These are phyloP conservation scores for Neodiprion fabricii DNA, from an alignment of 1,140 invertebrate species.

Conservation along the genomic window DNA sequence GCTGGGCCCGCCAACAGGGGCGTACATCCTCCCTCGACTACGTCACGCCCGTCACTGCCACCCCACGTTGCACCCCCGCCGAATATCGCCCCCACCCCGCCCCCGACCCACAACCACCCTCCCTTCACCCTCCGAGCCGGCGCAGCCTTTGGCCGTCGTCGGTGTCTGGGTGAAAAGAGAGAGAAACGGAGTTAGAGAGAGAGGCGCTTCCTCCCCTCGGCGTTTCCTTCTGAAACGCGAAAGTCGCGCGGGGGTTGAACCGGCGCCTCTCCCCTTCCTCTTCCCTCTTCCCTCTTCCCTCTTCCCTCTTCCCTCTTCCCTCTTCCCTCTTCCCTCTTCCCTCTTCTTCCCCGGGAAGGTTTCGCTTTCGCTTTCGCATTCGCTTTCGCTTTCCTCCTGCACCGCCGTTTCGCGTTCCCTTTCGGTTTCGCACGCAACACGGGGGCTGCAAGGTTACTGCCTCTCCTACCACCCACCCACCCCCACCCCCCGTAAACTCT, in stretches of 20 bases:
- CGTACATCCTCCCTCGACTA: constrained; percentile 60
- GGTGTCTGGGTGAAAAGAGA: too few species aligned
- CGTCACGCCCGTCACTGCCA: constrained; percentile 60
- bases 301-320: background rate
- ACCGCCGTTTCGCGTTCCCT: background rate
- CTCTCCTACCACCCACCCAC: constrained; percentile 33
- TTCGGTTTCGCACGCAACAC: constrained; percentile 31
- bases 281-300: background rate
- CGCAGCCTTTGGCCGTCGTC: too few species aligned
- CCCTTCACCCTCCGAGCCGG: too few species aligned
- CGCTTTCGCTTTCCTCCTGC: background rate
- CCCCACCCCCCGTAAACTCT: constrained; percentile 19
- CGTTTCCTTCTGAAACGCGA: too few species aligned
- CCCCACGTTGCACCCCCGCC: constrained; percentile 44
- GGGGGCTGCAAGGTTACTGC: constrained; percentile 58
- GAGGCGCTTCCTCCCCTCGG: too few species aligned
- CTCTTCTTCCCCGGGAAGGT: background rate
- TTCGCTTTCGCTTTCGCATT: background rate
- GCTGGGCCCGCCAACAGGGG: constrained; percentile 56
- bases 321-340: background rate
- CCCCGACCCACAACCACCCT: constrained; percentile 26
- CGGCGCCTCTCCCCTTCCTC: constrained; percentile 33
- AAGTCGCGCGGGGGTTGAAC: too few species aligned
- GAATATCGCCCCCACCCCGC: constrained; percentile 33
- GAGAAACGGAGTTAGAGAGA: too few species aligned